Conservation (phyloP, 2,797 vertebrate species). For the Schizopygopsis pylzovi region DNA sequence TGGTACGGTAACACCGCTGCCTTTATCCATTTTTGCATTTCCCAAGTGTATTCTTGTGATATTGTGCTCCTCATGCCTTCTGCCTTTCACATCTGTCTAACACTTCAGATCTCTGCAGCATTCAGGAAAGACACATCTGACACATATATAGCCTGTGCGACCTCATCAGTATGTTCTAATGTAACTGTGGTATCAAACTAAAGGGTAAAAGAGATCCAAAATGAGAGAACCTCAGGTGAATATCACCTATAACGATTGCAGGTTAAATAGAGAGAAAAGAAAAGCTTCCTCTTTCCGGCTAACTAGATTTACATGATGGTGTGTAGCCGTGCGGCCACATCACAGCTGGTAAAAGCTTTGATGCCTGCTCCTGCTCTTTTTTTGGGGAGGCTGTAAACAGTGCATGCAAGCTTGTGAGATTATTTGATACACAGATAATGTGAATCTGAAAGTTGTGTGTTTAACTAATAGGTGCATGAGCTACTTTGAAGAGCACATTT, state of each 20-base stretch:
- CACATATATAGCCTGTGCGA: conserved; percentile 32
- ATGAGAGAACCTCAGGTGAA: conserved; percentile 51
- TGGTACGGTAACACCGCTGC: no score
- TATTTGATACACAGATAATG: conserved; percentile 45
- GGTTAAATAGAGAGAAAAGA: conserved; percentile 32
- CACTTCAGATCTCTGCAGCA: conserved; percentile 19
- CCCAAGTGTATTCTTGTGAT: conserved; percentile 51
- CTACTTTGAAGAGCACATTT: conserved; percentile 32
- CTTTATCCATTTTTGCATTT: conserved; percentile 4
- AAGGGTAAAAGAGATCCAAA: neutral
- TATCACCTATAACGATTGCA: conserved; percentile 67
- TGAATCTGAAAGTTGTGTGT: conserved; percentile 28
- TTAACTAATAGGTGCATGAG: conserved; percentile 27
- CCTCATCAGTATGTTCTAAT: conserved; percentile 32
- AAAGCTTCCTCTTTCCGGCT: conserved; percentile 20
- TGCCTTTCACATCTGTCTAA: conserved; percentile 20
- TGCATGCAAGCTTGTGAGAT: conserved; percentile 23
- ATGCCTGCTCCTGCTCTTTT: conserved; percentile 20
- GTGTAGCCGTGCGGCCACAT: conserved; percentile 27
- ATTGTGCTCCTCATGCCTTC: conserved; percentile 7
- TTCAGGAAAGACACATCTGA: conserved; percentile 29
- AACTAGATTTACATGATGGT: conserved; percentile 43
- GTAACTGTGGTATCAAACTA: neutral
- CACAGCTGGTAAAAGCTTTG: conserved; percentile 43
- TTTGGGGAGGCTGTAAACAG: conserved; percentile 18